phyloP scores from a whole-genome alignment of 2,113 vertebrate genomes.

The Petroica traversi region DNA sequence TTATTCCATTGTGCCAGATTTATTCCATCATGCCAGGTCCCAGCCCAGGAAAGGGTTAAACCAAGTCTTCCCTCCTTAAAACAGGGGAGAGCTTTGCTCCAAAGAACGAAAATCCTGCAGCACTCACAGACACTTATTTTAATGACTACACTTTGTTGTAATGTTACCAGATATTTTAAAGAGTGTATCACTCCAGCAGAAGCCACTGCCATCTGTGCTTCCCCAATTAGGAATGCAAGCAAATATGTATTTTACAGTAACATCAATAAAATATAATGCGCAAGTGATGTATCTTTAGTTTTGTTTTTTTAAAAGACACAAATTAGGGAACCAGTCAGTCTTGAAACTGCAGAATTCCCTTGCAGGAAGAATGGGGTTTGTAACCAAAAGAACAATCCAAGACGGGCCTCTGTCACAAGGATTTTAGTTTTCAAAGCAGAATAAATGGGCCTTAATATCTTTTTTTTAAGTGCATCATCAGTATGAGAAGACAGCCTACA shows the following conservation, averaged over 20 bases:
- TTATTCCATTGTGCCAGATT: rapidly evolving
- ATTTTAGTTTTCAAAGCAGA: not conserved
- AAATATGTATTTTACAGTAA: conserved; percentile 74
- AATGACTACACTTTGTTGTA: conserved; percentile 46
- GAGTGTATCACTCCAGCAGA: conserved; percentile 38
- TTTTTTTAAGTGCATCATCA: not conserved
- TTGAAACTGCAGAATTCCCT: conserved; percentile 38
- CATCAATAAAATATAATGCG: conserved; percentile 58
- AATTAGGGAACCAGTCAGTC: conserved; percentile 29
- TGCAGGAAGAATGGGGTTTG: not conserved
- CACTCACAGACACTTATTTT: conserved; percentile 27
- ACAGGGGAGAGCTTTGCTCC: not conserved
- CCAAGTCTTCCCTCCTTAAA: not conserved
- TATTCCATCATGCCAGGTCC: not conserved
- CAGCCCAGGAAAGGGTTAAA: not conserved
- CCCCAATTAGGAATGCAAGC: conserved; percentile 72
- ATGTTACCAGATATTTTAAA: conserved; percentile 64
- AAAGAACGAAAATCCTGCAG: not conserved
- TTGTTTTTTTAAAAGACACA: conserved; percentile 4
- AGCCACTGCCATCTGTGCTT: conserved; percentile 71
- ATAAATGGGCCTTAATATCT: not conserved
- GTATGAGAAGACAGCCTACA: not conserved
- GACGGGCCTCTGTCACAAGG: not conserved
- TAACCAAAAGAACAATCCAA: conserved; percentile 13
- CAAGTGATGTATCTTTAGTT: not conserved